Percentiles rank a stretch among this genome's conserved stretches.
Evolutionary conservation across 2,888 invertebrate genomes (phyloP).

Genomic region (Chaitophorus viminalis): DNA sequence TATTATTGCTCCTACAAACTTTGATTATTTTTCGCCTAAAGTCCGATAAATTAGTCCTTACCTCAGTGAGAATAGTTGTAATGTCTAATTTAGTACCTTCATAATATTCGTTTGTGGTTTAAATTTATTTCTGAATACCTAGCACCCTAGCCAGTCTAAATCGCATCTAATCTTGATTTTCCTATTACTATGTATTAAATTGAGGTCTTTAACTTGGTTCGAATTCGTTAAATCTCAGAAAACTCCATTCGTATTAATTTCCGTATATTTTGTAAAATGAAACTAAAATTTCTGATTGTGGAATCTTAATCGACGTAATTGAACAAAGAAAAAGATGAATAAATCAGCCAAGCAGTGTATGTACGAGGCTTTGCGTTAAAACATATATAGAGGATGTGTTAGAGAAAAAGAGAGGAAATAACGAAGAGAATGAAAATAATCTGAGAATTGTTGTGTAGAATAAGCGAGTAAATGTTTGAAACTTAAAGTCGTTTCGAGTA

Average conservation of each 20-base stretch:
- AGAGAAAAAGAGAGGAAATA: background rate
- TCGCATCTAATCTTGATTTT: background rate
- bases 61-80: background rate
- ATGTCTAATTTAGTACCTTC: background rate
- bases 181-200: background rate
- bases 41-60: background rate
- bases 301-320: background rate
- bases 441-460: background rate
- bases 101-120: background rate
- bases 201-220: background rate
- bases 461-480: conserved; percentile 4
- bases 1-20: background rate
- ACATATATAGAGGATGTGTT: background rate
- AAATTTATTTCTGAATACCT: background rate
- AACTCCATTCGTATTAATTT: background rate
- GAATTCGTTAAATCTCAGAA: background rate
- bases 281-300: background rate
- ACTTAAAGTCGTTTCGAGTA: conserved; percentile 22
- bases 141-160: background rate
- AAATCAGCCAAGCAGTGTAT: background rate
- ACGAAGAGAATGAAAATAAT: background rate
- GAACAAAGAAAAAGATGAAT: background rate
- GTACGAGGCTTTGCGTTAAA: conserved; percentile 16
- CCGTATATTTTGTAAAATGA: background rate
- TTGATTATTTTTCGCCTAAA: background rate